These are phyloP conservation scores for Porites cylindrica DNA, from an alignment of 92 coral and sea anemone genomes.

Conservation along the genomic window DNA sequence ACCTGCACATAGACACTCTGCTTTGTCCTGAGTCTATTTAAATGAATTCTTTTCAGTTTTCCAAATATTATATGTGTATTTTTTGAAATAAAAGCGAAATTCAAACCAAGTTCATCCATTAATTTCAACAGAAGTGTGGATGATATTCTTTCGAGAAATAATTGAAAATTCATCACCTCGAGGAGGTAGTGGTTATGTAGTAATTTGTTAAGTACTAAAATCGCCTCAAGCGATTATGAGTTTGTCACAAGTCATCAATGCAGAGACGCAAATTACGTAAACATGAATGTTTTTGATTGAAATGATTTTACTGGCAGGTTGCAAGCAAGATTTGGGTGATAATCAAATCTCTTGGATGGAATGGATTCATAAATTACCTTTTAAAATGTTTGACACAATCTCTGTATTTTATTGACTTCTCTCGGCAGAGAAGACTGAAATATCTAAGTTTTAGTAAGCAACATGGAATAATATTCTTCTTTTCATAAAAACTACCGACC, in stretches of 20 bases:
- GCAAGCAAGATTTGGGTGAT: not conserved
- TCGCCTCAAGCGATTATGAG: not conserved
- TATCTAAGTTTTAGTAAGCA: no score
- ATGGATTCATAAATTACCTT: not conserved
- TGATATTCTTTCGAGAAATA: not conserved
- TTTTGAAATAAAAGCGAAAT: not conserved
- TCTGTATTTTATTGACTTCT: not conserved
- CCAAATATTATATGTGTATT: not conserved
- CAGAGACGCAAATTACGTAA: not conserved
- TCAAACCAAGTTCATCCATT: not conserved
- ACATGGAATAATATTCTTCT: no score
- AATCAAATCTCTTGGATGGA: not conserved
- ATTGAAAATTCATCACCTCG: slow-evolving; percentile 40
- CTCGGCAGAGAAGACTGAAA: no score
- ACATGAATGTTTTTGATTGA: not conserved
- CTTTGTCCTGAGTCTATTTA: not conserved
- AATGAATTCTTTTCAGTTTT: not conserved
- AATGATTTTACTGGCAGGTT: not conserved
- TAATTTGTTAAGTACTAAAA: slow-evolving; percentile 42
- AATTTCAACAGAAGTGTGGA: not conserved
- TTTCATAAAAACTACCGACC: no score
- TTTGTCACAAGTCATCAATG: not conserved
- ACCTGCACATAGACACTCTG: not conserved
- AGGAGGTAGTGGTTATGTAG: not conserved
- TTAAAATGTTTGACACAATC: not conserved